Evolutionary conservation across 2,888 invertebrate genomes (phyloP).

Genomic region (Amphipyra berbera): DNA sequence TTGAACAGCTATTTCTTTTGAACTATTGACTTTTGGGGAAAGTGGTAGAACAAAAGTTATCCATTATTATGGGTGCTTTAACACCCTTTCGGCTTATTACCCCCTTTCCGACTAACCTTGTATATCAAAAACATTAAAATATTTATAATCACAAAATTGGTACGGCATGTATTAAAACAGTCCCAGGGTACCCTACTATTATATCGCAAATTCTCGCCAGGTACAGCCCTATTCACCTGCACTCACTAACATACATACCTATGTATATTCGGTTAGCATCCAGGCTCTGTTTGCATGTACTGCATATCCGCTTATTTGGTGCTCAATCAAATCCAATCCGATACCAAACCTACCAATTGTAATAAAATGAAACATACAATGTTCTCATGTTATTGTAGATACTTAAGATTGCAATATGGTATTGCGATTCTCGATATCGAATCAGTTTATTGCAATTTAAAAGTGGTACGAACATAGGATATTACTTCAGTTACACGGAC

Average conservation of each 20-base stretch:
- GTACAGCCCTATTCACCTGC: constrained; percentile 1
- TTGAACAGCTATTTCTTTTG: too few relatives aligned
- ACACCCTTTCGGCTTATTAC: too few relatives aligned
- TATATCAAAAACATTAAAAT: too few relatives aligned
- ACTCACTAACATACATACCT: constrained; percentile 15
- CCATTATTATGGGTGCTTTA: too few relatives aligned
- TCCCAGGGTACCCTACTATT: too few relatives aligned
- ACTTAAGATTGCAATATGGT: background rate
- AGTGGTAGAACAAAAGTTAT: too few relatives aligned
- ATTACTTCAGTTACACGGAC: background rate
- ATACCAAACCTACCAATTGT: background rate
- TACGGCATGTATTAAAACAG: too few relatives aligned
- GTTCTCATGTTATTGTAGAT: background rate
- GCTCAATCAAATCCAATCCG: constrained; percentile 12
- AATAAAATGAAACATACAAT: background rate
- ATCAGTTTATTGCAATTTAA: background rate
- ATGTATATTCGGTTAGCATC: constrained; percentile 3
- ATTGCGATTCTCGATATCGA: too few relatives aligned
- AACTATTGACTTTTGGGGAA: too few relatives aligned
- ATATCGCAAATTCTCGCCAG: too few relatives aligned
- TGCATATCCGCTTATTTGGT: constrained; percentile 2
- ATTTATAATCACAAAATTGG: too few relatives aligned
- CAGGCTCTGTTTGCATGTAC: background rate
- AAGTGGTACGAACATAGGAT: background rate
- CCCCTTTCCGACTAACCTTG: too few relatives aligned